phyloP scores from a whole-genome alignment of 2,113 vertebrate species.

The Oreochromis aureus region DNA sequence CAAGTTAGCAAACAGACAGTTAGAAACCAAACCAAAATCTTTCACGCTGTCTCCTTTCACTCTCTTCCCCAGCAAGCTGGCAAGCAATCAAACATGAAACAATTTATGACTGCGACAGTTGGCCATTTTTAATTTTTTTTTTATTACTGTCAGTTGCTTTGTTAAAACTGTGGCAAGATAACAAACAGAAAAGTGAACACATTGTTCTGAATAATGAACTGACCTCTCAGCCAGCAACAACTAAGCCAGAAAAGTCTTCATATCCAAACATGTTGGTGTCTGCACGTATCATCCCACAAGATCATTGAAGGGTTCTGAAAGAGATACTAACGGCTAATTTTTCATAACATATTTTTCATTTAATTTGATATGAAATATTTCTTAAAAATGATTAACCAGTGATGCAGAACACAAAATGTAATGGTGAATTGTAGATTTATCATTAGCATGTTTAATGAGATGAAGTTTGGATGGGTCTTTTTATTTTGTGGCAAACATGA shows the following conservation, averaged over 20 bases:
- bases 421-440: background rate
- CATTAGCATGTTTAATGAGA: background rate
- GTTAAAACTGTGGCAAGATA: background rate
- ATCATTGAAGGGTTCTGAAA: background rate
- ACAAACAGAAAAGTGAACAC: background rate
- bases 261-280: background rate
- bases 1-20: background rate
- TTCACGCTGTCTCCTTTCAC: background rate
- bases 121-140: background rate
- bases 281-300: background rate
- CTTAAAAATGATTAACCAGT: accelerated
- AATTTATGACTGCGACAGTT: background rate
- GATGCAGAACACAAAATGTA: background rate
- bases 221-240: background rate
- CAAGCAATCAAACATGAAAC: background rate
- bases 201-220: background rate
- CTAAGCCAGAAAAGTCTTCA: background rate
- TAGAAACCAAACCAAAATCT: background rate
- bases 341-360: background rate
- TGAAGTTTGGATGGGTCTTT: background rate
- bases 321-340: background rate
- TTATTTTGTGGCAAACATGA: background rate
- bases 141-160: background rate
- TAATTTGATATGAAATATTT: background rate
- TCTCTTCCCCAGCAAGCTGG: background rate